These are phyloP conservation scores for Elymnias hypermnestra DNA, from an alignment of 1,140 invertebrate genomes.

Conservation along the genomic window DNA sequence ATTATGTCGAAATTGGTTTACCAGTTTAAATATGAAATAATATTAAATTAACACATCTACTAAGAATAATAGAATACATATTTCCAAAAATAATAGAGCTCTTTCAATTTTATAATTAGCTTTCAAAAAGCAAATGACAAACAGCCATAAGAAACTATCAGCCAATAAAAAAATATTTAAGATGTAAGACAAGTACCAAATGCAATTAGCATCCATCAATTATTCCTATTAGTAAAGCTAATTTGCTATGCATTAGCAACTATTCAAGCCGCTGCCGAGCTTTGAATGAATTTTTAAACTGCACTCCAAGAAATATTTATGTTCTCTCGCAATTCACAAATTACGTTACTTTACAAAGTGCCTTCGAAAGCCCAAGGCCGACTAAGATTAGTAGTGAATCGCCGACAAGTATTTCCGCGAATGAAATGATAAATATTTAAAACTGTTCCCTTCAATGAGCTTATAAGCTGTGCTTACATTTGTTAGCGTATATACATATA, in stretches of 20 bases:
- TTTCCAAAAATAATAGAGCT: too few relatives aligned
- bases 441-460: constrained; percentile 7
- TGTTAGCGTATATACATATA: too few relatives aligned
- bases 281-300: constrained; percentile 14
- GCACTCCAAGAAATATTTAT: constrained; percentile 17
- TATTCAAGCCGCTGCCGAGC: constrained; percentile 4
- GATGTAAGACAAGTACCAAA: too few relatives aligned
- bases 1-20: too few relatives aligned
- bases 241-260: constrained; percentile 10
- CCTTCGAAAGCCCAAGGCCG: constrained; percentile 13
- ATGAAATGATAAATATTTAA: constrained; percentile 20
- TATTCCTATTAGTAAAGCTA: constrained; percentile 17
- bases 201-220: constrained; percentile 15
- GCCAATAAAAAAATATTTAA: too few relatives aligned
- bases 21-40: too few relatives aligned
- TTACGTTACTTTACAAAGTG: constrained; percentile 16
- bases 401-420: constrained; percentile 14
- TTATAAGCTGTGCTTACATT: too few relatives aligned
- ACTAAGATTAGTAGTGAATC: constrained; percentile 16
- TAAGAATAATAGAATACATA: too few relatives aligned
- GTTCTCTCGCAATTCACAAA: constrained; percentile 15
- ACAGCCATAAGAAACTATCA: too few relatives aligned
- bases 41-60: too few relatives aligned
- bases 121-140: too few relatives aligned
- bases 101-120: too few relatives aligned